phyloP scores from a whole-genome alignment of 1,140 invertebrate genomes.

The Heterodera carotae region DNA sequence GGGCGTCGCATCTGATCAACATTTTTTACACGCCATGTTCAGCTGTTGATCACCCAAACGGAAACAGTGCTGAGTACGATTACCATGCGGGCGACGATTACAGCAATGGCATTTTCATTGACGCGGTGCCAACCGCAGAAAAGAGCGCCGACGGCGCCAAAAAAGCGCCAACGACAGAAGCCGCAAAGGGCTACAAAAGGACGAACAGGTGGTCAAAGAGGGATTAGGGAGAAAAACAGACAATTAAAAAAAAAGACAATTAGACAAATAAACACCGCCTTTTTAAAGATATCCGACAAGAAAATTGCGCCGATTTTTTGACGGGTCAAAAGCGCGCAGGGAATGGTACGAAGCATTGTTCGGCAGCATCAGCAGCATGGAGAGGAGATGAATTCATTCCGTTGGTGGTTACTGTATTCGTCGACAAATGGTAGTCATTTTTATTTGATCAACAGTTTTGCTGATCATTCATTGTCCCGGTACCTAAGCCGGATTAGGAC shows the following conservation, averaged over 20 bases:
- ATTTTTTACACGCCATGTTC: not conserved
- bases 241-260: no score
- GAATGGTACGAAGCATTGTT: not conserved
- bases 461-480: not conserved
- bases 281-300: not conserved
- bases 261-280: no score
- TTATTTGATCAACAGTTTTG: no score
- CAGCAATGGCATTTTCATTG: constrained; percentile 29
- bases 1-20: no score
- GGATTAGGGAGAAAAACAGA: not conserved
- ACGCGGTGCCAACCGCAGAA: constrained; percentile 12
- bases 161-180: not conserved
- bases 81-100: constrained; percentile 26
- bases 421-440: not conserved
- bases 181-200: not conserved
- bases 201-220: not conserved
- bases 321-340: not conserved
- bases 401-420: not conserved
- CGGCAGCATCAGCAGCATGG: no score
- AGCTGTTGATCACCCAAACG: not conserved
- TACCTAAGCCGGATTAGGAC: no score
- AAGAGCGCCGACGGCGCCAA: not conserved
- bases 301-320: constrained; percentile 1
- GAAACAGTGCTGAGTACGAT: not conserved
- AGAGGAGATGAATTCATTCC: not conserved